Evolutionary conservation across 2,888 invertebrate species (phyloP).

Genomic region (Meghimatium bilineatum): DNA sequence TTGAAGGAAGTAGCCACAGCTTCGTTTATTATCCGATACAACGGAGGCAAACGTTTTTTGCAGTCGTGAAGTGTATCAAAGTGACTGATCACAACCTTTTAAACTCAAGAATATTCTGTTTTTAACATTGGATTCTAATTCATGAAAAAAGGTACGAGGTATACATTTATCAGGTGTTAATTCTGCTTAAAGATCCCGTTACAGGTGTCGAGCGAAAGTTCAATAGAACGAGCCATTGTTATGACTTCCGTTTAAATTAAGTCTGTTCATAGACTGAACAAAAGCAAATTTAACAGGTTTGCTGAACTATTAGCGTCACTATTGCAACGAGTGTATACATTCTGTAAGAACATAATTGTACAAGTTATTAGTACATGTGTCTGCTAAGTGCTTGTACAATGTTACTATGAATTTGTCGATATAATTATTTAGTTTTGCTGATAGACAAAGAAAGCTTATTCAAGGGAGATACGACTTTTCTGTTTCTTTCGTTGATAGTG

Average conservation of each 20-base stretch:
- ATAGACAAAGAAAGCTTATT: constrained; percentile 20
- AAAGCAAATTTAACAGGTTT: background rate
- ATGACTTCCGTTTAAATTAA: background rate
- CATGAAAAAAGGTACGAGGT: constrained; percentile 24
- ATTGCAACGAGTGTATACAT: background rate
- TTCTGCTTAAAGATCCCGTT: background rate
- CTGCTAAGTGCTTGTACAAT: background rate
- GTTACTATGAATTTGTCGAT: background rate
- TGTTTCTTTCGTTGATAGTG: too few relatives aligned
- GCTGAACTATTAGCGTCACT: background rate
- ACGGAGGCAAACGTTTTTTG: background rate
- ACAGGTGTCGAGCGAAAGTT: background rate
- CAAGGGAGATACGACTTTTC: too few relatives aligned
- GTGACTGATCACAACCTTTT: background rate
- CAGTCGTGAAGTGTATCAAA: background rate
- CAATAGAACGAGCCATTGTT: background rate
- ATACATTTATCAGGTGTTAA: background rate
- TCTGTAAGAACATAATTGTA: background rate
- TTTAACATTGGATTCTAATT: background rate
- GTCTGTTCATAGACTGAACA: background rate
- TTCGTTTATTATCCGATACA: background rate
- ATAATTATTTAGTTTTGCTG: background rate
- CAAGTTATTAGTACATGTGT: background rate
- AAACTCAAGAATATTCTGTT: background rate
- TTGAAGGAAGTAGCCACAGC: constrained; percentile 16